Percentiles rank a stretch among this genome's conserved stretches.
Conservation (phyloP, 2,888 invertebrate species). For the Phortica magna region DNA sequence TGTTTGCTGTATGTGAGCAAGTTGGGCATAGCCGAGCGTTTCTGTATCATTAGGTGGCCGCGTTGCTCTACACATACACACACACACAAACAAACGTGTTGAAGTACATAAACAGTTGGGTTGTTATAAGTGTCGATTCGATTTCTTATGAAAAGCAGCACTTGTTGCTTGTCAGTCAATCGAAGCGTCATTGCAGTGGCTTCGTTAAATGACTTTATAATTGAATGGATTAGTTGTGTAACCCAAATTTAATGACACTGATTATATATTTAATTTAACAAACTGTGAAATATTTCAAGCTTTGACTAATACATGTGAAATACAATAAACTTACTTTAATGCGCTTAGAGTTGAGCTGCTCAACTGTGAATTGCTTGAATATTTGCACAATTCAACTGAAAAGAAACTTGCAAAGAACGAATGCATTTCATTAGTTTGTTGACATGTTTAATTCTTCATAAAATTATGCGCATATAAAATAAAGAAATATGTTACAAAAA, state of each 20-base stretch:
- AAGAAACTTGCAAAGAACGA: background rate
- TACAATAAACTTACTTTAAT: too few relatives aligned
- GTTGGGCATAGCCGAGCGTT: background rate
- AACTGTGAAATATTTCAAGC: too few relatives aligned
- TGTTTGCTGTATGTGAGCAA: conserved; percentile 20
- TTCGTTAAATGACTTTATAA: background rate
- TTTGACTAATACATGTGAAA: too few relatives aligned
- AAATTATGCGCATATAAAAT: conserved; percentile 20
- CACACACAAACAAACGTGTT: background rate
- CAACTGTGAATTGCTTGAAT: background rate
- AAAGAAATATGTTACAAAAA: background rate
- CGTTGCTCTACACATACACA: too few relatives aligned
- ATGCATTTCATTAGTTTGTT: conserved; percentile 22
- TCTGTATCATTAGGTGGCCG: background rate
- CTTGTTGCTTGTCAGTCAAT: background rate
- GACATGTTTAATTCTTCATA: conserved; percentile 21
- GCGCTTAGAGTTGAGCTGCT: too few relatives aligned
- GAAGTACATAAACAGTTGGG: background rate
- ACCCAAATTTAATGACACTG: background rate
- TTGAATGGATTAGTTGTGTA: background rate
- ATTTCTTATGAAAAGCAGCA: background rate
- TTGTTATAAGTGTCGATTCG: background rate
- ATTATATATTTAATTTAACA: too few relatives aligned
- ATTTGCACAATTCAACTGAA: background rate
- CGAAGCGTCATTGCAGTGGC: background rate